phyloP scores from a whole-genome alignment of 2,797 vertebrate species.

The Hypotaenidia okinawae region DNA sequence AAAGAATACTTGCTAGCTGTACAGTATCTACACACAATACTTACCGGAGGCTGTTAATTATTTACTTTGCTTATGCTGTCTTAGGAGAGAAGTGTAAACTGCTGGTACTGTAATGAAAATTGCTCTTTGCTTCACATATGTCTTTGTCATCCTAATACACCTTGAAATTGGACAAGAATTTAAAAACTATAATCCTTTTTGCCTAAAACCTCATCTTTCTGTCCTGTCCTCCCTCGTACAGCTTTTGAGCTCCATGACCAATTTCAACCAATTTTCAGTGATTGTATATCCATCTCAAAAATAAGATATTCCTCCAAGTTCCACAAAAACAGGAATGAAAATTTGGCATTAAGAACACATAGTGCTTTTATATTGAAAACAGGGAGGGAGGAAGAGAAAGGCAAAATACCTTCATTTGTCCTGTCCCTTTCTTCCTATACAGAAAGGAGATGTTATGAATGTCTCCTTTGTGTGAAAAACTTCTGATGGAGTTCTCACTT shows the following conservation, averaged over 20 bases:
- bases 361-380: background rate
- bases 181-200: background rate
- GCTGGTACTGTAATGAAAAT: background rate
- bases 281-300: background rate
- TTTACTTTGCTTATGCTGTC: background rate
- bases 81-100: background rate
- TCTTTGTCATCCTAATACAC: background rate
- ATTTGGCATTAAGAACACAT: background rate
- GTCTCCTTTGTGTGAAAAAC: slow-evolving; percentile 4
- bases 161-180: slow-evolving; percentile 22
- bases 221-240: background rate
- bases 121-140: background rate
- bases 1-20: background rate
- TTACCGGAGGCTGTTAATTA: background rate
- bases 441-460: slow-evolving; percentile 3
- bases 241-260: background rate
- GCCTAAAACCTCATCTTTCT: background rate
- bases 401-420: slow-evolving; percentile 17
- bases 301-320: background rate
- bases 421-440: slow-evolving; percentile 1
- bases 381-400: background rate
- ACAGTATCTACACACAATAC: background rate
- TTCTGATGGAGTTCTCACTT: slow-evolving; percentile 47
- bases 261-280: background rate
- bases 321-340: background rate